Evolutionary conservation across 2,113 vertebrate species (phyloP).

Genomic region (Pao palembangensis): DNA sequence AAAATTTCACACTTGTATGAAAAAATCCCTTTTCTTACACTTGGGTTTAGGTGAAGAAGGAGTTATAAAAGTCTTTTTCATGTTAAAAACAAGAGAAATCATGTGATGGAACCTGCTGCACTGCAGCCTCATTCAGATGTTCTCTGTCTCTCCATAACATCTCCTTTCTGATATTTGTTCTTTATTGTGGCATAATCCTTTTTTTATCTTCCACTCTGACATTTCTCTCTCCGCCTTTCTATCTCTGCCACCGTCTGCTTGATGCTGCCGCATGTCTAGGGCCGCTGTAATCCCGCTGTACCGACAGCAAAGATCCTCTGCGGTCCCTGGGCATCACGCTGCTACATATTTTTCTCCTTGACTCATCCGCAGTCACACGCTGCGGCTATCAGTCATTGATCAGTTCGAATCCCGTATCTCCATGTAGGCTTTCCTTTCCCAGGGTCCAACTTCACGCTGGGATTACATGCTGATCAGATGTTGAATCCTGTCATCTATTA

Average conservation of each 20-base stretch:
- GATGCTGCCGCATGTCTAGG: slow-evolving; percentile 37
- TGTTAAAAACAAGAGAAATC: slow-evolving; percentile 16
- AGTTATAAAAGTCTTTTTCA: neutral
- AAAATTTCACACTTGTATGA: neutral
- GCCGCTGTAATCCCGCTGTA: slow-evolving; percentile 45
- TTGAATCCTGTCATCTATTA: slow-evolving; percentile 17
- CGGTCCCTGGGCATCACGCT: slow-evolving; percentile 37
- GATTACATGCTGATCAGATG: slow-evolving; percentile 39
- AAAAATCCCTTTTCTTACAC: too few species aligned
- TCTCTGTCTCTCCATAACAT: slow-evolving; percentile 2
- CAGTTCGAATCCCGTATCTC: slow-evolving; percentile 25
- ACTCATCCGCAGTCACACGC: slow-evolving; percentile 34
- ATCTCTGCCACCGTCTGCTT: slow-evolving; percentile 16
- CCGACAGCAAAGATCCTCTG: slow-evolving; percentile 38
- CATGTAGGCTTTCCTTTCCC: slow-evolving; percentile 23
- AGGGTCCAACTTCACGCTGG: slow-evolving; percentile 16
- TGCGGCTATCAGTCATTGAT: slow-evolving; percentile 36
- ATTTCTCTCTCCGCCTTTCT: slow-evolving; percentile 6
- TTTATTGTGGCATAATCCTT: slow-evolving; percentile 11
- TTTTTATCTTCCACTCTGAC: slow-evolving; percentile 17
- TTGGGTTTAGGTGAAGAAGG: too few species aligned
- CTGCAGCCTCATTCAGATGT: slow-evolving; percentile 37
- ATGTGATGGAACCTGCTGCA: slow-evolving; percentile 17
- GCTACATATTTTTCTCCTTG: slow-evolving; percentile 29
- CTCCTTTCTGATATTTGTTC: slow-evolving; percentile 22